These are phyloP conservation scores for Phaethon lepturus DNA, from an alignment of 2,113 vertebrate genomes.

Conservation along the genomic window DNA sequence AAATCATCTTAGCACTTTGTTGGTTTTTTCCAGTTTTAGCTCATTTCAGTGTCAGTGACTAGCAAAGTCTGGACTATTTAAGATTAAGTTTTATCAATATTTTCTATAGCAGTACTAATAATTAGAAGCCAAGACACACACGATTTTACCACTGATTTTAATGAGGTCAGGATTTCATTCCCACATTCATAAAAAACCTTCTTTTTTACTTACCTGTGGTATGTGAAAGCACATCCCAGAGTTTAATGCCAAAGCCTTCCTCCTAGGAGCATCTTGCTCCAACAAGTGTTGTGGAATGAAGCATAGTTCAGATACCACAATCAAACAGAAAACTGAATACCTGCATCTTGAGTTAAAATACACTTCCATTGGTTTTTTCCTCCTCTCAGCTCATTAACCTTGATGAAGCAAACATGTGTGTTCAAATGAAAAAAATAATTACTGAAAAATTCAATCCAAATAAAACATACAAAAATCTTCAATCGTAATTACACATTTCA, in stretches of 20 bases:
- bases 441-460: background rate
- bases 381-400: background rate
- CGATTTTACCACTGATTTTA: background rate
- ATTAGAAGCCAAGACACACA: background rate
- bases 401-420: background rate
- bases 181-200: rapidly evolving
- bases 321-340: background rate
- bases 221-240: background rate
- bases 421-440: background rate
- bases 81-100: background rate
- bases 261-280: background rate
- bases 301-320: background rate
- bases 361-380: background rate
- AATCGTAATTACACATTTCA: background rate
- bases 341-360: background rate
- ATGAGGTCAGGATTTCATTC: background rate
- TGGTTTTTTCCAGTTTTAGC: background rate
- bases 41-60: background rate
- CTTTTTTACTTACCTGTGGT: background rate
- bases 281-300: background rate
- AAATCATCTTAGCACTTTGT: background rate
- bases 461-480: background rate
- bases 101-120: background rate
- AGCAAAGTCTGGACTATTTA: background rate
- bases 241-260: background rate